Evolutionary conservation across 2,888 invertebrate species (phyloP).

Genomic region (Lobophora halterata): DNA sequence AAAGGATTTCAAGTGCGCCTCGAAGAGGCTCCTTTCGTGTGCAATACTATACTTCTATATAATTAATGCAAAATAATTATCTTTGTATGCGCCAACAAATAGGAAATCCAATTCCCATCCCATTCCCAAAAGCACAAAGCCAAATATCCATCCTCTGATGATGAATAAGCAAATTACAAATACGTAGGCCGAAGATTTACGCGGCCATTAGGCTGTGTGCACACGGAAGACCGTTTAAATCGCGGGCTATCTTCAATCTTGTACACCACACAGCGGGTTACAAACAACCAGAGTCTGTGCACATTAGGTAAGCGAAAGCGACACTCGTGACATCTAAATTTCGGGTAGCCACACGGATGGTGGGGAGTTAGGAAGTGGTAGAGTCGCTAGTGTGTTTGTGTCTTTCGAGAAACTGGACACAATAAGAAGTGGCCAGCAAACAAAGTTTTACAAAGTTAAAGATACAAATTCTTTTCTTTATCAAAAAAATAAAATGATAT

Average conservation of each 20-base stretch:
- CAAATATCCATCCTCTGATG: constrained; percentile 28
- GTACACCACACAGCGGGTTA: constrained; percentile 63
- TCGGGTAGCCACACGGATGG: constrained; percentile 68
- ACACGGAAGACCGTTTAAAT: constrained; percentile 62
- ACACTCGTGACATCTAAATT: constrained; percentile 79
- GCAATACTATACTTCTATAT: no score
- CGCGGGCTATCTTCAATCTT: constrained; percentile 73
- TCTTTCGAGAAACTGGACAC: no score
- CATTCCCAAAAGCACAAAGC: constrained; percentile 14
- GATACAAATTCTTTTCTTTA: no score
- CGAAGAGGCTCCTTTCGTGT: no score
- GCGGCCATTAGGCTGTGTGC: constrained; percentile 40
- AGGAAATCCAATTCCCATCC: no score
- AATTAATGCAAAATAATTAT: no score
- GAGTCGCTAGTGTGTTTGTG: constrained; percentile 21
- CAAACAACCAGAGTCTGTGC: constrained; percentile 67
- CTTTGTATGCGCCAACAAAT: no score
- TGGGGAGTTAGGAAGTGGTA: constrained; percentile 18
- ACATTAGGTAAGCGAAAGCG: constrained; percentile 70
- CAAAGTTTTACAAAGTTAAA: no score
- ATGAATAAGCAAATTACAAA: constrained; percentile 36
- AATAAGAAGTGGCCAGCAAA: no score
- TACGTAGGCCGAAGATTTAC: constrained; percentile 30
- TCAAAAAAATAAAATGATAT: no score
- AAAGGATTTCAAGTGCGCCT: no score